A percentile compares a stretch with the other conserved stretches of the same genome.
These are phyloP conservation scores for Campylomormyrus tamandua DNA, from an alignment of 2,113 vertebrate species.

Conservation along the genomic window DNA sequence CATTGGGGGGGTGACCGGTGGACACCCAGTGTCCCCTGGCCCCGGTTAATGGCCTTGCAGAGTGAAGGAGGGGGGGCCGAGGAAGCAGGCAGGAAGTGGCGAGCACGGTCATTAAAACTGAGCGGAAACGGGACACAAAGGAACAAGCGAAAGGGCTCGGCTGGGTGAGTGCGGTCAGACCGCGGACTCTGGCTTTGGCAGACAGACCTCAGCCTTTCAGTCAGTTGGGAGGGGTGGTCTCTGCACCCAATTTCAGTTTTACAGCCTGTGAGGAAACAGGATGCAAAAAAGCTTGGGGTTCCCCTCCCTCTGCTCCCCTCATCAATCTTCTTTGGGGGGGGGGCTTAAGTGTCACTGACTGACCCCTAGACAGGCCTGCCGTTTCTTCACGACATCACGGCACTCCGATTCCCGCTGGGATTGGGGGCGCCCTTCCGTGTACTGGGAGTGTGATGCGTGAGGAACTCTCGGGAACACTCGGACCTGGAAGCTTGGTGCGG, in stretches of 20 bases:
- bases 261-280: not conserved
- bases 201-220: not conserved
- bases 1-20: not conserved
- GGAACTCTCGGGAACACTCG: not conserved
- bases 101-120: not conserved
- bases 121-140: slow-evolving; percentile 10
- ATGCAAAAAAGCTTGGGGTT: not conserved
- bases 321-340: not conserved
- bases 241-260: not conserved
- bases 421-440: not conserved
- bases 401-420: not conserved
- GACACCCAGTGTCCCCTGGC: not conserved
- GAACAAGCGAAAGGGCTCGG: not conserved
- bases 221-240: not conserved
- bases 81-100: not conserved
- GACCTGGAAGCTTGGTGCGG: not conserved
- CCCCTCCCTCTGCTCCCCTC: not conserved
- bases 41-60: not conserved
- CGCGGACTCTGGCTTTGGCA: not conserved
- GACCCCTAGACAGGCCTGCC: not conserved
- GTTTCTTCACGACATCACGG: not conserved
- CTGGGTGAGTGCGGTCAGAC: not conserved
- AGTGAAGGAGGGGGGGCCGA: not conserved
- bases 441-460: not conserved
- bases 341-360: not conserved